Evolutionary conservation across 2,888 invertebrate genomes (phyloP).

Genomic region (Pandemis heparana): DNA sequence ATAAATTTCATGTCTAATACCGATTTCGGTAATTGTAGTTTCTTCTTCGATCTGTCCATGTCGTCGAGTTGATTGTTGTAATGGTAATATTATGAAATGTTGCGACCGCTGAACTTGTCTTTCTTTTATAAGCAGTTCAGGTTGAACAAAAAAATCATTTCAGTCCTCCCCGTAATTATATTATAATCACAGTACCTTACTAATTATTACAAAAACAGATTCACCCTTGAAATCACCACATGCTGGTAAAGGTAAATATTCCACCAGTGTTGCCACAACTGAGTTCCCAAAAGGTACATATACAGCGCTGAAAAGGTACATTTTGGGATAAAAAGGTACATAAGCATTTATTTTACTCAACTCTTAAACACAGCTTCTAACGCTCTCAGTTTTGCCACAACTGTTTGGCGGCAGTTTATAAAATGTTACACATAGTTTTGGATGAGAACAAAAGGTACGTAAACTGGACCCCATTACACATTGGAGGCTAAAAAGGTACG

Average conservation of each 20-base stretch:
- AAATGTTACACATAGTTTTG: no score
- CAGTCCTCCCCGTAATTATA: not conserved
- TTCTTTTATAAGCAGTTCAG: not conserved
- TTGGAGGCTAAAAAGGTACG: no score
- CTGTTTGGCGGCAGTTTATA: no score
- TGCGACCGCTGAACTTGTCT: not conserved
- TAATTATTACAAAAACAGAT: not conserved
- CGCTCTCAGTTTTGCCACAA: no score
- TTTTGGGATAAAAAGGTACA: no score
- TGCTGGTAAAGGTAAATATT: not conserved
- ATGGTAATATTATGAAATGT: not conserved
- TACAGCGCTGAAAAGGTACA: no score
- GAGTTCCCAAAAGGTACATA: no score
- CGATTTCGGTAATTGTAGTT: slow-evolving; percentile 88
- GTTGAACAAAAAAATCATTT: not conserved
- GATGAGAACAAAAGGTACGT: no score
- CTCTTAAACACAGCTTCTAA: no score
- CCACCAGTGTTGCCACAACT: no score
- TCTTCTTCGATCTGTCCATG: slow-evolving; percentile 64
- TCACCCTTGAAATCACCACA: not conserved
- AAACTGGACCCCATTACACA: no score
- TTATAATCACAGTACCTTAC: not conserved
- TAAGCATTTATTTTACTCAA: no score
- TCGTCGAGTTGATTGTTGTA: not conserved
- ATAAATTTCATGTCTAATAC: slow-evolving; percentile 94